Evolutionary conservation across 1,140 invertebrate genomes (phyloP).

Genomic region (Mycetomoellerius zeteki): DNA sequence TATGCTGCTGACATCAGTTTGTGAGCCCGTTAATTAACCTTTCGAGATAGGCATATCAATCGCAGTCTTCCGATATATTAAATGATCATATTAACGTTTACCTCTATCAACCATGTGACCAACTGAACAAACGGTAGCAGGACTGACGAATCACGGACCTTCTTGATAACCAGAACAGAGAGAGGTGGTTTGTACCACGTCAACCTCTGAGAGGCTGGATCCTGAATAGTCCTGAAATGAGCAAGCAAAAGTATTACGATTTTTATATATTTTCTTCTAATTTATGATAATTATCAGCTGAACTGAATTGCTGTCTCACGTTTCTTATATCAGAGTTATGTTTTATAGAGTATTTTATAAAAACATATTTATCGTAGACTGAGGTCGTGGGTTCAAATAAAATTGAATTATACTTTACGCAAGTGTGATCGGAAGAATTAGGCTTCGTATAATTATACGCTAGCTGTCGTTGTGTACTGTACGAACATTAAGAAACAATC

Average conservation of each 20-base stretch:
- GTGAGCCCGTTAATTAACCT: background rate
- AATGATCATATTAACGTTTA: conserved; percentile 82
- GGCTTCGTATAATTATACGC: conserved; percentile 37
- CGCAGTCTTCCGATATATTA: conserved; percentile 1
- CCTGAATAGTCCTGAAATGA: conserved; percentile 96
- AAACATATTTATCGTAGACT: conserved; percentile 20
- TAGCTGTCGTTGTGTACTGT: background rate
- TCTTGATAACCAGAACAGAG: conserved; percentile 98
- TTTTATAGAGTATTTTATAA: background rate
- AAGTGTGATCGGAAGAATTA: background rate
- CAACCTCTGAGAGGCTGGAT: conserved; percentile 97
- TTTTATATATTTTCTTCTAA: background rate
- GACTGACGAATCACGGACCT: conserved; percentile 96
- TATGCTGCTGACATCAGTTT: background rate
- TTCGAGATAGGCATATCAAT: background rate
- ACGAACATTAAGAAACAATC: conserved; percentile 1
- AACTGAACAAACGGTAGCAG: conserved; percentile 96
- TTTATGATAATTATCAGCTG: conserved; percentile 1
- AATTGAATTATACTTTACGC: conserved; percentile 17
- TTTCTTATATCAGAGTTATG: no score
- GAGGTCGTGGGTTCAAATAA: conserved; percentile 62
- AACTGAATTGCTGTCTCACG: background rate
- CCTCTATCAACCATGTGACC: conserved; percentile 97
- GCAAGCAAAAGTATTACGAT: background rate
- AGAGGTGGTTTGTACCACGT: conserved; percentile 98